A percentile compares a stretch with the other conserved stretches of the same genome.
phyloP scores from a whole-genome alignment of 2,113 vertebrate species.

The Podarcis raffonei region DNA sequence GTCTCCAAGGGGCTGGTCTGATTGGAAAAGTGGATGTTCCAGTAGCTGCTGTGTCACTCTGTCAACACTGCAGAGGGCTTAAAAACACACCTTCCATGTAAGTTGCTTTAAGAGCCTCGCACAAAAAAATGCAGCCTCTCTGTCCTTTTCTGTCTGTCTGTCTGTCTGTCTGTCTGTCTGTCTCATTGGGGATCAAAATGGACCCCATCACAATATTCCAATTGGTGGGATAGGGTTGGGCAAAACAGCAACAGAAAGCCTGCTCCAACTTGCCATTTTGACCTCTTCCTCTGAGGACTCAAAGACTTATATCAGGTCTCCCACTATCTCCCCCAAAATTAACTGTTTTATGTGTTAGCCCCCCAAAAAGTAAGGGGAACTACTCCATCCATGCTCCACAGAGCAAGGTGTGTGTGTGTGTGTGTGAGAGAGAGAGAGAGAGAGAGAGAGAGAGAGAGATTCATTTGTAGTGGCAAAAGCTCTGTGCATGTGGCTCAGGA shows the following conservation, averaged over 20 bases:
- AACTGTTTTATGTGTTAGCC: background rate
- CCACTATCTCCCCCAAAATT: background rate
- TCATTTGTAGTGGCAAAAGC: constrained; percentile 27
- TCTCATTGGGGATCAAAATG: constrained; percentile 29
- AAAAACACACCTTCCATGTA: constrained; percentile 40
- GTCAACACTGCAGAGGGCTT: constrained; percentile 42
- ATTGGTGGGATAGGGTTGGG: background rate
- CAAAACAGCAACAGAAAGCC: constrained; percentile 19
- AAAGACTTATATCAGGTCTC: background rate
- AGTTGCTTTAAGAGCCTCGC: constrained; percentile 41
- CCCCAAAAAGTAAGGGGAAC: constrained; percentile 3
- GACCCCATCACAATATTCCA: background rate
- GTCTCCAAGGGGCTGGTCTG: constrained; percentile 20
- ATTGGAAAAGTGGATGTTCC: constrained; percentile 48
- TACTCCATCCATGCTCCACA: background rate
- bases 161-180: too few relatives aligned
- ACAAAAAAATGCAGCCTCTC: constrained; percentile 6
- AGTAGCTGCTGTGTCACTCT: background rate
- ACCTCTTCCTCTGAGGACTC: background rate
- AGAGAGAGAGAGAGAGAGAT: constrained; percentile 3
- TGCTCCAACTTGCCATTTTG: constrained; percentile 1
- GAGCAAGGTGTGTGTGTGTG: too few relatives aligned
- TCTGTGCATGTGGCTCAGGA: background rate
- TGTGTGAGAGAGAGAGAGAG: background rate
- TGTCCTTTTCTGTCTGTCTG: background rate